These are phyloP conservation scores for Brenthis daphne DNA, from an alignment of 2,888 invertebrate species.

Conservation along the genomic window DNA sequence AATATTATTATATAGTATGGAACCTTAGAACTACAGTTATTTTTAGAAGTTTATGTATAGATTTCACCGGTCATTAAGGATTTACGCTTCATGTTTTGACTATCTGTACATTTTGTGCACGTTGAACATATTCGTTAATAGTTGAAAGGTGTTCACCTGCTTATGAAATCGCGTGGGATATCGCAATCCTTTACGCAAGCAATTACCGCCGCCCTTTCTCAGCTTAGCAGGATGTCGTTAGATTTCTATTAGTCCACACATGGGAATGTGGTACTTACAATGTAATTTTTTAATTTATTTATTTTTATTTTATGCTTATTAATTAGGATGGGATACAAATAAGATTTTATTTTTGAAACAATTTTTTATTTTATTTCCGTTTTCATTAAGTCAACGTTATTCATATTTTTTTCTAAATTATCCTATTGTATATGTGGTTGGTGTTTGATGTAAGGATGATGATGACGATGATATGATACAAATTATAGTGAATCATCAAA, in stretches of 20 bases:
- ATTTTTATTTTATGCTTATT: too few relatives aligned
- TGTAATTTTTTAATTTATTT: too few relatives aligned
- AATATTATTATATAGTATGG: too few relatives aligned
- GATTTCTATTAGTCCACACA: slow-evolving; percentile 24
- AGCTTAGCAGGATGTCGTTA: slow-evolving; percentile 34
- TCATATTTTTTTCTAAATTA: too few relatives aligned
- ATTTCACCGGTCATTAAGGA: background rate
- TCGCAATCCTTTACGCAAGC: slow-evolving; percentile 46
- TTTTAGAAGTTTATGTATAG: too few relatives aligned
- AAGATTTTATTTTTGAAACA: too few relatives aligned
- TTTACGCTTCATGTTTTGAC: background rate
- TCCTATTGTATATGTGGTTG: background rate
- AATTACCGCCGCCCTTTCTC: slow-evolving; percentile 34
- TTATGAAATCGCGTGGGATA: slow-evolving; percentile 60
- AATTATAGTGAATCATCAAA: slow-evolving; percentile 27
- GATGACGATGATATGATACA: background rate
- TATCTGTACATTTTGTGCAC: slow-evolving; percentile 4
- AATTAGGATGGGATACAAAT: too few relatives aligned
- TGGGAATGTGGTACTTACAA: background rate
- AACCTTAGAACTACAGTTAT: too few relatives aligned
- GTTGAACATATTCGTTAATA: slow-evolving; percentile 51
- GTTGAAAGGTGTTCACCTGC: slow-evolving; percentile 55
- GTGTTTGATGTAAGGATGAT: background rate
- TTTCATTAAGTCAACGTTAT: too few relatives aligned
- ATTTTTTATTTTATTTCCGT: too few relatives aligned